phyloP scores from a whole-genome alignment of 2,797 vertebrate genomes.

The Falco concolor region DNA sequence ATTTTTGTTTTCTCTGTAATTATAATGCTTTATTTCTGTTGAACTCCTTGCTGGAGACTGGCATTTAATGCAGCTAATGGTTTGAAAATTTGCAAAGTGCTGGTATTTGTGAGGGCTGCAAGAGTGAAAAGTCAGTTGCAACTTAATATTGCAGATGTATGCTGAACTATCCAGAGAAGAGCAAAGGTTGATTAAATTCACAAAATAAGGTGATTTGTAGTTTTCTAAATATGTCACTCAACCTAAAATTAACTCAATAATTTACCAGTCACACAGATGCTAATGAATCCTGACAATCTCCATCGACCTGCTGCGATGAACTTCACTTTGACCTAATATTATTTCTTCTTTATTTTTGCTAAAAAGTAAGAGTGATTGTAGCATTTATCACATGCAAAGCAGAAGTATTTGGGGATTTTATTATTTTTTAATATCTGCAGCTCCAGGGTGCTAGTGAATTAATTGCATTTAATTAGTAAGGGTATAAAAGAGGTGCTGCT shows the following conservation, averaged over 20 bases:
- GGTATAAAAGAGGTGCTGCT: slow-evolving; percentile 33
- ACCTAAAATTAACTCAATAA: slow-evolving; percentile 70
- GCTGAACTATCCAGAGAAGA: slow-evolving; percentile 40
- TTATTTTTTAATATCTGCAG: not conserved
- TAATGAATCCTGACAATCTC: slow-evolving; percentile 61
- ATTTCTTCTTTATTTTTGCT: slow-evolving; percentile 9
- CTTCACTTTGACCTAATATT: not conserved
- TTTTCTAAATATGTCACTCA: slow-evolving; percentile 71
- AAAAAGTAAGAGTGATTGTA: not conserved
- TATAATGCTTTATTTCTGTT: not conserved
- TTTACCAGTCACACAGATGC: slow-evolving; percentile 65
- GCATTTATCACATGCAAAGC: not conserved
- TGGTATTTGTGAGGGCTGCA: not conserved
- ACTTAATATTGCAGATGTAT: slow-evolving; percentile 49
- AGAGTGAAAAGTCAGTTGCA: slow-evolving; percentile 19
- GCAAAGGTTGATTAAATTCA: slow-evolving; percentile 64
- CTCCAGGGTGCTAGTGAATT: slow-evolving; percentile 19
- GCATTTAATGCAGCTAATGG: not conserved
- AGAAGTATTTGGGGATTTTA: not conserved
- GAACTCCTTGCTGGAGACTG: not conserved
- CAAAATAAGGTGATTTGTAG: slow-evolving; percentile 57
- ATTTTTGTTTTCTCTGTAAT: not conserved
- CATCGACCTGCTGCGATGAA: not conserved
- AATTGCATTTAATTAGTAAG: slow-evolving; percentile 66
- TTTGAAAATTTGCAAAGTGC: not conserved